Evolutionary conservation across 2,888 invertebrate species (phyloP), one percentile per base, ranked within the genome.

Genomic region (Lithosia quadra): DNA sequence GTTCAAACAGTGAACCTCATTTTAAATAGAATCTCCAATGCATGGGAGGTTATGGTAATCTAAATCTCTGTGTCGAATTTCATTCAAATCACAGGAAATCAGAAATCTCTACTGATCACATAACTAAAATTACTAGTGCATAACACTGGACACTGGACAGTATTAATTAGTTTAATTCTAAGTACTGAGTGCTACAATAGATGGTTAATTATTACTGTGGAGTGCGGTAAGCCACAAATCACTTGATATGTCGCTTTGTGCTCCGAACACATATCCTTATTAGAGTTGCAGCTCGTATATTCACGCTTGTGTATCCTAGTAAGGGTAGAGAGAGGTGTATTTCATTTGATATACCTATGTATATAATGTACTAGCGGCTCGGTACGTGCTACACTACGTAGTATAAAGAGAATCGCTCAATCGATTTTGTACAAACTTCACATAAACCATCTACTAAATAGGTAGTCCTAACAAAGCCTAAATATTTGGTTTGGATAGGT

Each of bases 231-330:
- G 28, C 62, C 33, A 33, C 53, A 63, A 63, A 33, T 33, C 63
- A 63, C 63, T 53, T 53, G 55, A 53, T 63, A 53, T 53, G 53
- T 63, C 24, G 53, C 33, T 33, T 43, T 53, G 24, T 63, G 39
- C 18, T 2, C 36, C 10, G 9, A 43, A 39, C 49, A 28, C 18
- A 36, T 21, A 21, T 34, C 21, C 21, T 49, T 49, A 43, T 18
- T 43, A 18, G 18, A 43, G 43, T 43, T 43, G 5, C n/a, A 49
- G 8, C 7, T n/a, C 18, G 2, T 49, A 49, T 49, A 9, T n/a
- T n/a, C n/a, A 49, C n/a, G 43, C 43, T 18, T 49, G n/a, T 49
- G 5, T 49, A 9, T 49, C 2, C n/a, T 49, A 49, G 18, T 18
- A 43, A 43, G 43, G 43, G 18, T 49, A n/a, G 15, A 9, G 7